These are phyloP conservation scores for Cataglyphis hispanica DNA, from an alignment of 1,140 invertebrate genomes.

Conservation along the genomic window DNA sequence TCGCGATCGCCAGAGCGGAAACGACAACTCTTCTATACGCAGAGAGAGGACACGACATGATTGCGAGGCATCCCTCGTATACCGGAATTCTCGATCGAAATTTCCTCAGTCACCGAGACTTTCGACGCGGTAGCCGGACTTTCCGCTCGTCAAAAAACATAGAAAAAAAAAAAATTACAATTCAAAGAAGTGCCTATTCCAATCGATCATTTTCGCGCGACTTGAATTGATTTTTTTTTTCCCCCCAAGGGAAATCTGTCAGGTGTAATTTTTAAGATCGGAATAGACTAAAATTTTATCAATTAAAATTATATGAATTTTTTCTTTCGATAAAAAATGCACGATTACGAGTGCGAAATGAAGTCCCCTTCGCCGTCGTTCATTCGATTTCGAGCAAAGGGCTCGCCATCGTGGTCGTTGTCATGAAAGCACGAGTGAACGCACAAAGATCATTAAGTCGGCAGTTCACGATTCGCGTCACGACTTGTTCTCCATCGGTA, in stretches of 20 bases:
- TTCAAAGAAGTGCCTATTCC: not conserved
- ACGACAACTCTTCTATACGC: slow-evolving; percentile 58
- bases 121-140: slow-evolving; percentile 6
- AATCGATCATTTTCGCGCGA: not conserved
- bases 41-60: slow-evolving; percentile 16
- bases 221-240: not conserved
- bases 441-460: slow-evolving; percentile 66
- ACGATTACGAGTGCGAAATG: not conserved
- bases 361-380: not conserved
- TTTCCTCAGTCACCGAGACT: slow-evolving; percentile 35
- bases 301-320: not conserved
- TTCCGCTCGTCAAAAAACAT: slow-evolving; percentile 32
- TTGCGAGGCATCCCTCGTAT: slow-evolving; percentile 33
- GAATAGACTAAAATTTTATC: not conserved
- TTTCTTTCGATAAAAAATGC: not conserved
- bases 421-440: slow-evolving; percentile 64
- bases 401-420: not conserved
- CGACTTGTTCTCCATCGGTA: slow-evolving; percentile 79
- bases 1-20: slow-evolving; percentile 62
- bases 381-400: not conserved
- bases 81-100: slow-evolving; percentile 49
- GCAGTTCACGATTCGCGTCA: slow-evolving; percentile 72
- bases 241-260: too few species aligned
- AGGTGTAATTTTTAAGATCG: not conserved
- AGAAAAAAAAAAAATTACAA: slow-evolving; percentile 1